phyloP scores from a whole-genome alignment of 2,888 invertebrate genomes.

The Prionchulus punctatus region DNA sequence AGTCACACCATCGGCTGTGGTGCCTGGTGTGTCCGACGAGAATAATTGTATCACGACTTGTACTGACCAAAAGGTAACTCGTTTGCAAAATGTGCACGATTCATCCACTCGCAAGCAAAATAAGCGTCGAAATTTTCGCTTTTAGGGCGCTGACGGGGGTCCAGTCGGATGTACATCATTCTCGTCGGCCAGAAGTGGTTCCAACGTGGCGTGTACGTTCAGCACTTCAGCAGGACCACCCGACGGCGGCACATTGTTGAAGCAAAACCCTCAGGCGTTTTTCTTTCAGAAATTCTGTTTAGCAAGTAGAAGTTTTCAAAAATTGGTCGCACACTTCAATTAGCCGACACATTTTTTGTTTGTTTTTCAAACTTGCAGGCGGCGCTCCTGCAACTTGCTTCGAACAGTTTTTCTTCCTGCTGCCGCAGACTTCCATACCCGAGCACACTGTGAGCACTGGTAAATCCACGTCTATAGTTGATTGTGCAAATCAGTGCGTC shows the following conservation, averaged over 20 bases:
- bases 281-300: conserved; percentile 2
- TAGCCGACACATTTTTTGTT: neutral
- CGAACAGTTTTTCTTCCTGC: conserved; percentile 2
- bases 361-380: neutral
- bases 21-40: neutral
- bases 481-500: neutral
- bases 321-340: neutral
- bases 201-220: neutral
- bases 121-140: too few species aligned
- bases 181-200: neutral
- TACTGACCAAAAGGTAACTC: conserved; percentile 1
- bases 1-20: neutral
- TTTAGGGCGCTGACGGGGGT: too few species aligned
- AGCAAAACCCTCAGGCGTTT: neutral
- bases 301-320: neutral
- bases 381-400: neutral
- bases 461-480: neutral
- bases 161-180: neutral
- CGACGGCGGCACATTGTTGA: neutral
- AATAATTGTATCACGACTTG: neutral
- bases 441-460: neutral
- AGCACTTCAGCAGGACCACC: neutral
- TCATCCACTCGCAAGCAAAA: too few species aligned
- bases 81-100: too few species aligned
- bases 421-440: neutral